These are phyloP conservation scores for Prunella strophiata DNA, from an alignment of 2,797 vertebrate genomes.

Conservation along the genomic window DNA sequence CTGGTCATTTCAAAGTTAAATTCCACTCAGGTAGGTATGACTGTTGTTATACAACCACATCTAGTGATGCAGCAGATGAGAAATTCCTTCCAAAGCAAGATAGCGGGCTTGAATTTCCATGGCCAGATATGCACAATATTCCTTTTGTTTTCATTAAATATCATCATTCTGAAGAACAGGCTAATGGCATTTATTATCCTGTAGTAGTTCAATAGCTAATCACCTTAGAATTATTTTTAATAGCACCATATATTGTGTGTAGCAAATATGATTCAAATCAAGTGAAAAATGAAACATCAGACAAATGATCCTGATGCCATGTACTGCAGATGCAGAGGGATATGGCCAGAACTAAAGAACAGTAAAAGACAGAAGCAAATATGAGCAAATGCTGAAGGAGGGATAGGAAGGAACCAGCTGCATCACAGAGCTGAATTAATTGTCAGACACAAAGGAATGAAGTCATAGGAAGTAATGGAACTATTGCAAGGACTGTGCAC, in stretches of 20 bases:
- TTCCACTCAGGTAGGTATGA: not conserved
- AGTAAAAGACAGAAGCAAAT: not conserved
- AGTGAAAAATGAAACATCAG: not conserved
- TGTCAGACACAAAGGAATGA: not conserved
- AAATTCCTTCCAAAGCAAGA: not conserved
- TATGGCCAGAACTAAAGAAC: not conserved
- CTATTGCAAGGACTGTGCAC: not conserved
- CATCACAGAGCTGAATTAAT: not conserved
- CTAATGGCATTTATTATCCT: not conserved
- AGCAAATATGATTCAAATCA: not conserved
- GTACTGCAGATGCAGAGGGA: not conserved
- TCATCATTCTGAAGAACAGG: not conserved
- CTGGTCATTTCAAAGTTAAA: not conserved
- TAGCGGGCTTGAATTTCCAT: not conserved
- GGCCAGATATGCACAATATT: not conserved
- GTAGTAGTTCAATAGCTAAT: not conserved
- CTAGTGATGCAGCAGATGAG: not conserved
- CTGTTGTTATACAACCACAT: not conserved
- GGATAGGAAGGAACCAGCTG: not conserved
- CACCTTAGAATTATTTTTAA: not conserved
- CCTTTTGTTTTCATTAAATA: not conserved
- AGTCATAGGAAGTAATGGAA: not conserved
- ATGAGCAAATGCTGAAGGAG: not conserved
- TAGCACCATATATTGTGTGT: not conserved
- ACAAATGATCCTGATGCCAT: not conserved